These are phyloP conservation scores for Pelobates fuscus DNA, from an alignment of 2,113 vertebrate species.

Conservation along the genomic window DNA sequence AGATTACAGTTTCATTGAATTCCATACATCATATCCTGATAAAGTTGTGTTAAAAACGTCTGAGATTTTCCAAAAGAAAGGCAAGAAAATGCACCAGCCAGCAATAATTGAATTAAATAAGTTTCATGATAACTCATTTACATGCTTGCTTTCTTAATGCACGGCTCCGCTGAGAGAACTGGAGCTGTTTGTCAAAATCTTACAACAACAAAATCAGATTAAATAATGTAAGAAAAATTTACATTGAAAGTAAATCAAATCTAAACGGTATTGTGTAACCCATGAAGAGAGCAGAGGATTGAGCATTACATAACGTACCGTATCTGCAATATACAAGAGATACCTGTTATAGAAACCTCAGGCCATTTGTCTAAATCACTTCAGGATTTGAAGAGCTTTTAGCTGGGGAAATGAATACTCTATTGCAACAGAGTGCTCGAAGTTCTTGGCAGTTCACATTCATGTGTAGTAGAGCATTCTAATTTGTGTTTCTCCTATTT, in stretches of 20 bases:
- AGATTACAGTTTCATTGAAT: slow-evolving; percentile 31
- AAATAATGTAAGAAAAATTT: neutral
- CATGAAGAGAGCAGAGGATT: neutral
- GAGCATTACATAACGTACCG: neutral
- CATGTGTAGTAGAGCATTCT: too few relatives aligned
- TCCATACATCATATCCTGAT: slow-evolving; percentile 26
- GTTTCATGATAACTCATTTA: slow-evolving; percentile 1
- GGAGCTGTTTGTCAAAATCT: neutral
- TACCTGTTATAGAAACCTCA: neutral
- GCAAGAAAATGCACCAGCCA: neutral
- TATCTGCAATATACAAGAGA: neutral
- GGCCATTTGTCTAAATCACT: neutral
- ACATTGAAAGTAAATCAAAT: neutral
- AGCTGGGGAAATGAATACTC: too few relatives aligned
- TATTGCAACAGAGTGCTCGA: too few relatives aligned
- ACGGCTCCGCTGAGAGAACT: neutral
- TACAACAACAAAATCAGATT: neutral
- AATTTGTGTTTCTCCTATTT: too few relatives aligned
- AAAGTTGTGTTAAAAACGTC: neutral
- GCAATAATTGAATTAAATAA: slow-evolving; percentile 23
- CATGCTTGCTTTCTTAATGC: slow-evolving; percentile 13
- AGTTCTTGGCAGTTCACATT: too few relatives aligned
- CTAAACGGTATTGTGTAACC: neutral
- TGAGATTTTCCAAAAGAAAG: neutral
- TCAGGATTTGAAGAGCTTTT: too few relatives aligned